These are phyloP conservation scores for Drosophila austrosaltans DNA, from an alignment of 2,888 invertebrate genomes.

Conservation along the genomic window DNA sequence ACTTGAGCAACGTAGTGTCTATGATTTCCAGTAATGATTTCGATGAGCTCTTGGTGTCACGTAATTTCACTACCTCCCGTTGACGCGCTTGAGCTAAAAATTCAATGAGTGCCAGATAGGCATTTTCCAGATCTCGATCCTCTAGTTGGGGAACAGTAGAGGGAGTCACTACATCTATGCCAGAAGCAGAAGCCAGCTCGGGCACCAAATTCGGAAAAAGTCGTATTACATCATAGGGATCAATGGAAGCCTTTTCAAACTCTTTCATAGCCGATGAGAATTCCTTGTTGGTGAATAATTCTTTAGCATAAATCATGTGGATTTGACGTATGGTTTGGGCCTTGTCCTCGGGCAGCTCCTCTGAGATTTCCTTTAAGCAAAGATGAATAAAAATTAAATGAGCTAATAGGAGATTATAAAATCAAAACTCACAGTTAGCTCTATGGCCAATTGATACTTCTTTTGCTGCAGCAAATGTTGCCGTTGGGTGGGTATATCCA, in stretches of 20 bases:
- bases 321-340: constrained; percentile 92
- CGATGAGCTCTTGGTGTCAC: constrained; percentile 78
- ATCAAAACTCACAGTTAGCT: constrained; percentile 89
- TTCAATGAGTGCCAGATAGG: constrained; percentile 93
- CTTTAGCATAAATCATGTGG: constrained; percentile 94
- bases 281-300: constrained; percentile 94
- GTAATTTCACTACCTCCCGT: constrained; percentile 81
- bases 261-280: constrained; percentile 96
- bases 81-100: constrained; percentile 92
- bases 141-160: constrained; percentile 85
- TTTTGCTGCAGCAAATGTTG: constrained; percentile 93
- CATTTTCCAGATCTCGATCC: constrained; percentile 93
- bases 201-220: constrained; percentile 93
- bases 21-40: constrained; percentile 91
- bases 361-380: constrained; percentile 88
- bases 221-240: constrained; percentile 97
- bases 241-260: constrained; percentile 94
- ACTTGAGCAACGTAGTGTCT: constrained; percentile 98
- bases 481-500: constrained; percentile 93
- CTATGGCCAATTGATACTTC: constrained; percentile 96
- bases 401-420: neutral
- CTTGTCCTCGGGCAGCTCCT: constrained; percentile 92
- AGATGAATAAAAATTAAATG: neutral
- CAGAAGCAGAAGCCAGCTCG: constrained; percentile 69
- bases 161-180: constrained; percentile 55